Conservation (phyloP, 1,140 invertebrate species). For the Zaprionus ghesquierei region DNA sequence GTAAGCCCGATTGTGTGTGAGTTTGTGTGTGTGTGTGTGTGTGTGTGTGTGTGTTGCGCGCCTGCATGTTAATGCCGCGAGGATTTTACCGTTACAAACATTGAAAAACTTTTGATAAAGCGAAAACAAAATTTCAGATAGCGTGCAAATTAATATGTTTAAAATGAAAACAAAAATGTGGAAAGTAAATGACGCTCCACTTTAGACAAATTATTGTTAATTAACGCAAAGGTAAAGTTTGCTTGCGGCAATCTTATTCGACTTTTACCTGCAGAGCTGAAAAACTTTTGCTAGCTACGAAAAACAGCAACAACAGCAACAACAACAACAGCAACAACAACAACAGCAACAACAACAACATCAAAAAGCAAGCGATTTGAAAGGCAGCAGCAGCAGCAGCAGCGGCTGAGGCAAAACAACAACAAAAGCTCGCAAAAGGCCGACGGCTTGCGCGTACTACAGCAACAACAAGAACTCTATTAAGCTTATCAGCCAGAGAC, state of each 20-base stretch:
- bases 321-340: constrained; percentile 8
- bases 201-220: constrained; percentile 42
- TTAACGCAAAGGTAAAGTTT: constrained; percentile 35
- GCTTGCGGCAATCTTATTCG: constrained; percentile 15
- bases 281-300: constrained; percentile 21
- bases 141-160: constrained; percentile 22
- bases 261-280: constrained; percentile 9
- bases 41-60: background rate
- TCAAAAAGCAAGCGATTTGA: constrained; percentile 19
- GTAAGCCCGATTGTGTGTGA: no score
- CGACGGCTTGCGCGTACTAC: constrained; percentile 46
- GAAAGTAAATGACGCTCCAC: constrained; percentile 12
- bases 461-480: constrained; percentile 5
- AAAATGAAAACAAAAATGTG: constrained; percentile 4
- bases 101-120: constrained; percentile 19
- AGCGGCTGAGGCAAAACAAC: constrained; percentile 11
- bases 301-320: constrained; percentile 3
- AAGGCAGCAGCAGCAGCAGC: constrained; percentile 17
- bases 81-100: constrained; percentile 65
- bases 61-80: constrained; percentile 12
- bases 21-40: constrained; percentile 1
- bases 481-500: constrained; percentile 22
- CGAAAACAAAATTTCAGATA: constrained; percentile 1
- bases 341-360: constrained; percentile 14
- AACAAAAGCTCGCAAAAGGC: constrained; percentile 34